phyloP scores from a whole-genome alignment of 2,888 invertebrate species.

The Pyralis farinalis region DNA sequence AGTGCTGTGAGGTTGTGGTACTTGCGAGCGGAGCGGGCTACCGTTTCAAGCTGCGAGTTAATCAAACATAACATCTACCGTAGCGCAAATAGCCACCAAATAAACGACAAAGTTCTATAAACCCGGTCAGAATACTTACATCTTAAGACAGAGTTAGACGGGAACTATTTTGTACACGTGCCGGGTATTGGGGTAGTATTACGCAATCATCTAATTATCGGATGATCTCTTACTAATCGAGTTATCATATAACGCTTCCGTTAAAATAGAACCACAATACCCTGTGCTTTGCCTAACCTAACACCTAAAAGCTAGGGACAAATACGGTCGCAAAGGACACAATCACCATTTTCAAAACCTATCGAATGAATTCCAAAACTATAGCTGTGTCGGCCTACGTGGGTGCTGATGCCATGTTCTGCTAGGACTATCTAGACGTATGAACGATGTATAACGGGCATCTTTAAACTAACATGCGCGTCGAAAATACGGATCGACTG shows the following conservation, averaged over 20 bases:
- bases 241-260: conserved; percentile 63
- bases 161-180: conserved; percentile 58
- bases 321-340: conserved; percentile 72
- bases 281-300: conserved; percentile 76
- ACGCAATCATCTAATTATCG: conserved; percentile 50
- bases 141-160: conserved; percentile 62
- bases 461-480: conserved; percentile 4
- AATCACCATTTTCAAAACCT: conserved; percentile 31
- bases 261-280: conserved; percentile 80
- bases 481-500: conserved; percentile 41
- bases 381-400: too few species aligned
- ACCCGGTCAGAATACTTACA: conserved; percentile 38
- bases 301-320: conserved; percentile 76
- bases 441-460: background rate
- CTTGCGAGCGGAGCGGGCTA: too few species aligned
- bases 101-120: background rate
- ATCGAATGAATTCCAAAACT: too few species aligned
- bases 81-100: background rate
- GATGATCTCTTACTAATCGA: conserved; percentile 64
- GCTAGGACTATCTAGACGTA: too few species aligned
- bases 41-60: conserved; percentile 1
- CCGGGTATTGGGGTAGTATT: conserved; percentile 80
- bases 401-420: too few species aligned
- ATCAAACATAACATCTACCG: conserved; percentile 2
- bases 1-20: too few species aligned